A percentile compares a stretch with the other conserved stretches of the same genome.
These are phyloP conservation scores for Sakesphorus luctuosus DNA, from an alignment of 2,113 vertebrate genomes.

Conservation along the genomic window DNA sequence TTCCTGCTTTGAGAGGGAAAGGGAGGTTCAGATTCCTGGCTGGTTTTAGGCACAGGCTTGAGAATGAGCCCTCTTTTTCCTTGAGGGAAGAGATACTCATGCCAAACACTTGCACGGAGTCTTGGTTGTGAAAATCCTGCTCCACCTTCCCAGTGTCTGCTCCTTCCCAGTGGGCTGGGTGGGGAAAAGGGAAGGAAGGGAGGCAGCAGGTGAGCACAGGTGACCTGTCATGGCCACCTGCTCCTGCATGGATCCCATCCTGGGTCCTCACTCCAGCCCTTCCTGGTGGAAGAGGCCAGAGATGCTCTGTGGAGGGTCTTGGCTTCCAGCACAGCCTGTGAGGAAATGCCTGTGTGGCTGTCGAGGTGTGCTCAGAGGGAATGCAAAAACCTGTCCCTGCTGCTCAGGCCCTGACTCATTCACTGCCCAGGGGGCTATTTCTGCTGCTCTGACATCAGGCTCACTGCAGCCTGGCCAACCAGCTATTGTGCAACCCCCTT, in stretches of 20 bases:
- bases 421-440: conserved; percentile 73
- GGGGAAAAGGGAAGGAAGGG: background rate
- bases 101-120: rapidly evolving
- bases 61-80: background rate
- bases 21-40: background rate
- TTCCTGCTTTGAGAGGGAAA: background rate
- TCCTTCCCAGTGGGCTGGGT: background rate
- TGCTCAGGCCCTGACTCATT: conserved; percentile 27
- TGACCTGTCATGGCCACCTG: rapidly evolving
- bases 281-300: background rate
- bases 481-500: conserved; percentile 43
- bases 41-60: background rate
- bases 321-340: background rate
- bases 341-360: background rate
- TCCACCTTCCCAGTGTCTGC: background rate
- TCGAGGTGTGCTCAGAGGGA: background rate
- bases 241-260: background rate
- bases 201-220: background rate
- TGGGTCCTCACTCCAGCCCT: background rate
- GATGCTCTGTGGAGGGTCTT: conserved; percentile 8
- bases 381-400: background rate
- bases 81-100: background rate
- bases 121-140: background rate
- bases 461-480: conserved; percentile 53
- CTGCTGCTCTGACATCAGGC: conserved; percentile 78